phyloP scores from a whole-genome alignment of 2,888 invertebrate genomes.

The Pheosia tremula region DNA sequence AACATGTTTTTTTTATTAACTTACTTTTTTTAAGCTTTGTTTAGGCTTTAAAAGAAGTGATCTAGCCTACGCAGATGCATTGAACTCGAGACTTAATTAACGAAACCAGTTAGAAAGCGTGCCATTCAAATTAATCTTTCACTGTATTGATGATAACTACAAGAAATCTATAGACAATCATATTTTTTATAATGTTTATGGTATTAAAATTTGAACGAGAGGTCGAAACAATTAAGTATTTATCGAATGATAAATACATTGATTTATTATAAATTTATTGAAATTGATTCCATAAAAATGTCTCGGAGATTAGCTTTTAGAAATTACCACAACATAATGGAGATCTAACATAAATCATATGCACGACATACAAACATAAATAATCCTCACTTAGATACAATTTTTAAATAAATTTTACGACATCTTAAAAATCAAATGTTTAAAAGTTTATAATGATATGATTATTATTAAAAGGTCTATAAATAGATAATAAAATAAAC shows the following conservation, averaged over 20 bases:
- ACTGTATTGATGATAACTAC: neutral
- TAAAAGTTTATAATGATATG: too few species aligned
- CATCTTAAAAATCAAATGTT: too few species aligned
- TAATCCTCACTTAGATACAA: too few species aligned
- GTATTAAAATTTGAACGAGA: too few species aligned
- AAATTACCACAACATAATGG: slow-evolving; percentile 11
- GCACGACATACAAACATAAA: too few species aligned
- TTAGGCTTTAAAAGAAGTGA: slow-evolving; percentile 20
- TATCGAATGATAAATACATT: too few species aligned
- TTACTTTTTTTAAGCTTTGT: neutral
- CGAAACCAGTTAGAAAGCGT: slow-evolving; percentile 46
- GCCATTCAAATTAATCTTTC: slow-evolving; percentile 23
- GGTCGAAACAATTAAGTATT: too few species aligned
- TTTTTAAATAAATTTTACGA: too few species aligned
- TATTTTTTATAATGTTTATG: too few species aligned
- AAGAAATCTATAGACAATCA: neutral
- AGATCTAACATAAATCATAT: too few species aligned
- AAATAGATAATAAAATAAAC: slow-evolving; percentile 37
- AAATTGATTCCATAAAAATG: neutral
- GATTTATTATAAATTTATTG: too few species aligned
- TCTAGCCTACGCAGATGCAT: slow-evolving; percentile 23
- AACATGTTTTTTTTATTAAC: neutral
- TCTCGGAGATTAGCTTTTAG: slow-evolving; percentile 1
- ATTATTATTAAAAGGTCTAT: too few species aligned
- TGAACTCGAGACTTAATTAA: slow-evolving; percentile 39